Evolutionary conservation across 2,888 invertebrate species (phyloP), one percentile per base, ranked within the genome.

Genomic region (Xylocampa areola): DNA sequence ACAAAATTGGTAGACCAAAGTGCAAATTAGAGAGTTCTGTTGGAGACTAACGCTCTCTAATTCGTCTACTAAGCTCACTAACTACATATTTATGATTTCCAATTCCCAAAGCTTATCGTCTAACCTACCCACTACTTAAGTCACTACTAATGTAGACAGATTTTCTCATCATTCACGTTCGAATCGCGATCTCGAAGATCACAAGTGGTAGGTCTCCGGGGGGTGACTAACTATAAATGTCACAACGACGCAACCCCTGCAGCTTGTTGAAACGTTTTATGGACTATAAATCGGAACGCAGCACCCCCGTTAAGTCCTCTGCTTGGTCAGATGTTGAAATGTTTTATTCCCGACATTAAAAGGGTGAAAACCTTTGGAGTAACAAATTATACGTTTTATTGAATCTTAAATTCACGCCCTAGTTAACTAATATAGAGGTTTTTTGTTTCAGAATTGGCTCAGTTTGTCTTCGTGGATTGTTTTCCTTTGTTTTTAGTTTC

Each of bases 211-310:
- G 70, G 61, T 69, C 74, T 64, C 75, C 29, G 49, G 57, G 63
- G 84, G 73, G 78, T 73, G 74, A 76, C 77, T 82, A 78, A 84
- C 87, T 81, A 87, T 89, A 87, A 88, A 89, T 82, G 88, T 88
- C 87, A 78, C 77, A 50, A 65, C 71, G 79, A 62, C 73, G 76
- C 76, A 72, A 77, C 84, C 84, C 82, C 79, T 80, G 73, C 80
- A 82, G 88, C 86, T 86, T 86, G 88, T 85, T 87, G 86, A 86
- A 87, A 85, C 83, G 81, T 79, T 90, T 89, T 88, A 90, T 89
- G 86, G 88, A 73, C 87, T 71, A 89, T 90, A 90, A 90, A 90
- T 89, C 81, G 78, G 71, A 72, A 73, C 80, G 79, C 72, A 79
- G 72, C 60, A 55, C 64, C 68, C 74, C 82, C 80, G 82, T 81